Evolutionary conservation across 2,113 vertebrate species (phyloP), one percentile per base, ranked within the genome.

Genomic region (Lepidothrix coronata): DNA sequence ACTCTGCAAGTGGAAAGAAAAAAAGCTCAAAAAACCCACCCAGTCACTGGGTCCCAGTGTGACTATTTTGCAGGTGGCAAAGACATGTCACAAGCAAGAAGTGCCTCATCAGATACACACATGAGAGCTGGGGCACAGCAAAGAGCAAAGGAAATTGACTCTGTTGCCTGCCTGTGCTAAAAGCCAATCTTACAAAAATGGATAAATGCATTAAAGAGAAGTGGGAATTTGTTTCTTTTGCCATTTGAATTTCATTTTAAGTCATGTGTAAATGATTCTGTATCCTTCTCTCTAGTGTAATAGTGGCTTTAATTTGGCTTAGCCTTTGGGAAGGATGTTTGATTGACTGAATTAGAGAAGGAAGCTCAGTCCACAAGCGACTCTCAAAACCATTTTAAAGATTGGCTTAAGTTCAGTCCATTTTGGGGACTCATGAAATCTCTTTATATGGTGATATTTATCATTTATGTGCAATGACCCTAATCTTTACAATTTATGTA

Each of bases 51-150:
- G 57, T 22, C 72, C 68, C 51, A 59, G 67, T 85, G 84, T 84
- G 91, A 81, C 62, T 70, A 10, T 79, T 93, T 87, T 21, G 33
- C 94, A 96, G 73, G 87, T 89, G 74, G 84, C 21, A 12, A 93
- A 87, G 79, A 62, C 41, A 41, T 75, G 91, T 89, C 91, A 79
- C 86, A 95, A 93, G 86, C 48, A 82, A 89, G 78, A 89, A 74
- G 58, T 84, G 72, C 90, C 80, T 94, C 88, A 59, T 63, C 70
- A 89, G 44, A 68, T 73, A 21, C 1, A 85, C 48, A 52, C 37
- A 67, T 31, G 72, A 91, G 86, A 86, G 79, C 21, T 67, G 68
- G 71, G 73, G 19, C 78, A 87, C 55, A 91, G 71, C 24, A 58
- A 83, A 73, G 57, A 94, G 78, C 43, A 74, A 74, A 91, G 80